Evolutionary conservation across 1,140 invertebrate species (phyloP).

Genomic region (Bombus ignitus): DNA sequence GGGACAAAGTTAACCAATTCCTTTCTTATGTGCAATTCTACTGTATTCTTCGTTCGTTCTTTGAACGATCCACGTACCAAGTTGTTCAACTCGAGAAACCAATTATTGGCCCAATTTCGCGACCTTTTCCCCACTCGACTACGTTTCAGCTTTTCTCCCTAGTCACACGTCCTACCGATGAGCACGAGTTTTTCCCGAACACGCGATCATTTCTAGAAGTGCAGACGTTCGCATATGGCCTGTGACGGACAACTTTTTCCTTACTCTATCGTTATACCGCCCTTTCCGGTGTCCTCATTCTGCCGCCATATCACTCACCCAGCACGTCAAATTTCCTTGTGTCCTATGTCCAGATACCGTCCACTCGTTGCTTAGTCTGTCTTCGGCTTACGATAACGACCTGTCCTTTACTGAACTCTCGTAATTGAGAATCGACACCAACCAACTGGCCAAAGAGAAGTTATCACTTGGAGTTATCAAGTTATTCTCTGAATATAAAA

Average conservation of each 20-base stretch:
- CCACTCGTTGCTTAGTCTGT: constrained; percentile 40
- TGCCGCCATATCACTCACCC: not conserved
- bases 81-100: not conserved
- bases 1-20: not conserved
- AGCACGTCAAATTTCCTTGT: constrained; percentile 43
- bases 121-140: no score
- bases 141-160: not conserved
- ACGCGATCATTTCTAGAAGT: constrained; percentile 26
- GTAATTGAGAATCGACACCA: constrained; percentile 42
- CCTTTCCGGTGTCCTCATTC: not conserved
- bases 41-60: not conserved
- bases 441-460: constrained; percentile 26
- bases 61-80: not conserved
- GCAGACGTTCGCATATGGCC: constrained; percentile 32
- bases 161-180: not conserved
- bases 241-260: constrained; percentile 37
- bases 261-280: not conserved
- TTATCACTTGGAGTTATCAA: not conserved
- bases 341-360: not conserved
- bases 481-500: no score
- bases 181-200: constrained; percentile 23
- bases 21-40: not conserved
- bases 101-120: constrained; percentile 19
- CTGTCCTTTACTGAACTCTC: not conserved
- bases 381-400: constrained; percentile 58